phyloP scores from a whole-genome alignment of 2,888 invertebrate genomes.

The Ormyrus rosae region DNA sequence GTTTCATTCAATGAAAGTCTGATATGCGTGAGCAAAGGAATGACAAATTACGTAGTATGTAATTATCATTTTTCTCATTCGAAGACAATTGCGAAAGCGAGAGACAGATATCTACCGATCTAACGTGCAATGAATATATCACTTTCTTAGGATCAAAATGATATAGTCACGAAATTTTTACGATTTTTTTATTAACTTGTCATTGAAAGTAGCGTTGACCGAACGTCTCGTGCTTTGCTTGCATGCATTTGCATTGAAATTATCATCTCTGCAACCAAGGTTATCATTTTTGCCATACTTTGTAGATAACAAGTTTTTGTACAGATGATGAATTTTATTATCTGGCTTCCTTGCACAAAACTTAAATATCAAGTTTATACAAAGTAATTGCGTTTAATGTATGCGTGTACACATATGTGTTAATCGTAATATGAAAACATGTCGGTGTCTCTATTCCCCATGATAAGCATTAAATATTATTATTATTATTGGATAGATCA shows the following conservation, averaged over 20 bases:
- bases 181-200: conserved; percentile 38
- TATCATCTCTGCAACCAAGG: conserved; percentile 22
- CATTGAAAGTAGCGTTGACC: conserved; percentile 24
- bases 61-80: conserved; percentile 20
- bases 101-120: conserved; percentile 30
- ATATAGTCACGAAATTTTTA: conserved; percentile 37
- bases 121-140: conserved; percentile 10
- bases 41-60: conserved; percentile 49
- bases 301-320: conserved; percentile 46
- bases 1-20: conserved; percentile 47
- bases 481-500: conserved; percentile 36
- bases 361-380: conserved; percentile 33
- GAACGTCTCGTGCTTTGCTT: conserved; percentile 14
- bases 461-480: conserved; percentile 37
- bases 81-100: conserved; percentile 16
- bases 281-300: conserved; percentile 43
- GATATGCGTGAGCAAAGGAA: conserved; percentile 48
- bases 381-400: conserved; percentile 47
- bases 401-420: conserved; percentile 48
- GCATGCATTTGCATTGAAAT: conserved; percentile 33
- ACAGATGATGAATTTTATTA: conserved; percentile 36
- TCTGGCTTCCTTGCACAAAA: conserved; percentile 48
- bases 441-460: conserved; percentile 42
- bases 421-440: conserved; percentile 40
- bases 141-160: conserved; percentile 26